Evolutionary conservation across 2,113 vertebrate genomes (phyloP), one percentile per base, ranked within the genome.

Genomic region (Chloroceryle aenea): DNA sequence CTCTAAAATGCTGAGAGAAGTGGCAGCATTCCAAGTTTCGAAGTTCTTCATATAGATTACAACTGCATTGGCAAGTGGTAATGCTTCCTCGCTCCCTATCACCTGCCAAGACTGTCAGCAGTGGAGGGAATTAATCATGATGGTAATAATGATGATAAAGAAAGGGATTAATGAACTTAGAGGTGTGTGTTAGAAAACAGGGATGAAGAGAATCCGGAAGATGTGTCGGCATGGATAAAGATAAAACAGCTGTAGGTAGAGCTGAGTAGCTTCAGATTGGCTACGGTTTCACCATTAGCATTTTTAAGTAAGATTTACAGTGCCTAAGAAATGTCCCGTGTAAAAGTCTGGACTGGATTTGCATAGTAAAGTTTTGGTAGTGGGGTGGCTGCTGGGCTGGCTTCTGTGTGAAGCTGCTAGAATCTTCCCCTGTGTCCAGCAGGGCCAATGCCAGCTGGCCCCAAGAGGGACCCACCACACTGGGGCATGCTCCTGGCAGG

Each of bases 131-230:
- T 61, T 52, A 73, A 66, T 55, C 53, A 73, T 42, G 6, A 72
- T 61, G 27, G 26, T 7, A 22, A 59, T 40, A 43, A 64, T 40
- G 25, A 58, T 10, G 27, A 58, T 47, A 89, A 81, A 74, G 45
- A 71, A 93, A 91, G n/a, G 12, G 32, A 87, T 66, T 74, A 69
- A 83, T 38, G 47, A 73, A 69, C n/a, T 69, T 45, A 42, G 50
- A 64, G 12, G 20, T 48, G 9, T 48, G 27, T 47, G 77, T n/a
- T 72, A 52, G 36, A 85, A 94, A 85, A 85, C 9, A 45, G 5
- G 9, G 58, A 61, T 32, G 17, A 91, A 89, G 22, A 85, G n/a
- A 45, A 62, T 55, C 38, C 67, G 40, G 27, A 69, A 85, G 55
- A 68, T 36, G 12, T 14, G 17, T 29, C 3, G 11, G 29, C 42